phyloP scores from a whole-genome alignment of 2,888 invertebrate genomes.

The Athalia rosae region DNA sequence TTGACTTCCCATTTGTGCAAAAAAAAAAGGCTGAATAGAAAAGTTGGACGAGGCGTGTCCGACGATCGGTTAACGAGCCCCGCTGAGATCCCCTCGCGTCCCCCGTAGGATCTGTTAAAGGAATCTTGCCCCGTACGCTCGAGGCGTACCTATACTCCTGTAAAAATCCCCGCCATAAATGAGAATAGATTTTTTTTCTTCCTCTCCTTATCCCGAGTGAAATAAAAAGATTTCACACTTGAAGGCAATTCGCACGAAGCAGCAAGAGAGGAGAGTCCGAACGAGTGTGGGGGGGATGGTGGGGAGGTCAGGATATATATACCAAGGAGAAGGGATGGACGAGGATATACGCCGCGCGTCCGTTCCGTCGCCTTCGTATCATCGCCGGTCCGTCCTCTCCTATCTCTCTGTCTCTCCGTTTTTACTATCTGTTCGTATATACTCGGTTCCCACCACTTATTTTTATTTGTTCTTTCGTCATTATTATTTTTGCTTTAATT shows the following conservation, averaged over 20 bases:
- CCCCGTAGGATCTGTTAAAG: too few species aligned
- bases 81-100: too few species aligned
- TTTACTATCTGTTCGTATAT: constrained; percentile 10
- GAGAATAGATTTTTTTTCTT: too few species aligned
- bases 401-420: neutral
- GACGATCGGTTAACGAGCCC: too few species aligned
- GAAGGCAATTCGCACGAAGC: constrained; percentile 21
- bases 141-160: too few species aligned
- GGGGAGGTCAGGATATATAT: constrained; percentile 33
- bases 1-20: too few species aligned
- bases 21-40: too few species aligned
- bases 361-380: constrained; percentile 36
- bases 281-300: constrained; percentile 24
- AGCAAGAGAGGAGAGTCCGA: neutral
- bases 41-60: too few species aligned
- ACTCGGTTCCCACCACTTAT: neutral
- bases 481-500: too few species aligned
- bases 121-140: too few species aligned
- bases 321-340: constrained; percentile 36
- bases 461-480: neutral
- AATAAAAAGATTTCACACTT: constrained; percentile 6
- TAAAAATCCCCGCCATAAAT: too few species aligned
- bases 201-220: neutral
- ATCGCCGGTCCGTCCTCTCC: constrained; percentile 7
- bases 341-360: constrained; percentile 30